Conservation (phyloP, 1,140 invertebrate species). For the Drosophila kanapiae region DNA sequence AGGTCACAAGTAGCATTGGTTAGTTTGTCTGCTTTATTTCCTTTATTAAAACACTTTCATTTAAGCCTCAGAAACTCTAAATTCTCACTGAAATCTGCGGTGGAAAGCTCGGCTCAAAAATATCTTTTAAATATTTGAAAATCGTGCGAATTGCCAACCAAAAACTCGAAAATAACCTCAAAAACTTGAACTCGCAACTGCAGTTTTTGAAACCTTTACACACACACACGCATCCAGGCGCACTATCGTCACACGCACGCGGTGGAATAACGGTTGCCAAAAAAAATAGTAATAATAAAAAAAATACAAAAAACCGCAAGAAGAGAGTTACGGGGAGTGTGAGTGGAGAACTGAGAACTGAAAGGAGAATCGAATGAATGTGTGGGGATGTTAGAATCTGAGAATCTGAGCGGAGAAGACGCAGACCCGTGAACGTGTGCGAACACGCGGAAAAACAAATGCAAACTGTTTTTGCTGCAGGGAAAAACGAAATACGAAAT, state of each 20-base stretch:
- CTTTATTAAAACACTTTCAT: background rate
- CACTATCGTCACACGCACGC: conserved; percentile 24
- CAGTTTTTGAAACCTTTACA: conserved; percentile 24
- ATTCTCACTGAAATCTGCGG: background rate
- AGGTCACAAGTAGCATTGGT: background rate
- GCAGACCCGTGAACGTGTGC: conserved; percentile 83
- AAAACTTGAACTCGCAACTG: conserved; percentile 4
- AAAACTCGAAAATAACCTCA: conserved; percentile 5
- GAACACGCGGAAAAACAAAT: conserved; percentile 85
- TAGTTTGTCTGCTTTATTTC: background rate
- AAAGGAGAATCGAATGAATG: conserved; percentile 14
- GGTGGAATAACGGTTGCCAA: conserved; percentile 31
- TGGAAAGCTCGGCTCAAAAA: background rate
- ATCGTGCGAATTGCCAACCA: background rate
- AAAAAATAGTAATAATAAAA: conserved; percentile 9
- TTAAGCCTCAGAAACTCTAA: background rate
- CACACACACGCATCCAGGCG: conserved; percentile 24
- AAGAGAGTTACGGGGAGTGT: conserved; percentile 36
- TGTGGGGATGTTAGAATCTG: conserved; percentile 33
- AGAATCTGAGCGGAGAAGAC: conserved; percentile 30
- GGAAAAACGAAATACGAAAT: conserved; percentile 34
- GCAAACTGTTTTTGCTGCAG: conserved; percentile 85
- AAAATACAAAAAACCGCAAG: conserved; percentile 16
- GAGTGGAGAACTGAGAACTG: conserved; percentile 13
- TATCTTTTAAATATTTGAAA: background rate